Conservation (phyloP, 2,888 invertebrate genomes). For the Trachelus troglodyta region DNA sequence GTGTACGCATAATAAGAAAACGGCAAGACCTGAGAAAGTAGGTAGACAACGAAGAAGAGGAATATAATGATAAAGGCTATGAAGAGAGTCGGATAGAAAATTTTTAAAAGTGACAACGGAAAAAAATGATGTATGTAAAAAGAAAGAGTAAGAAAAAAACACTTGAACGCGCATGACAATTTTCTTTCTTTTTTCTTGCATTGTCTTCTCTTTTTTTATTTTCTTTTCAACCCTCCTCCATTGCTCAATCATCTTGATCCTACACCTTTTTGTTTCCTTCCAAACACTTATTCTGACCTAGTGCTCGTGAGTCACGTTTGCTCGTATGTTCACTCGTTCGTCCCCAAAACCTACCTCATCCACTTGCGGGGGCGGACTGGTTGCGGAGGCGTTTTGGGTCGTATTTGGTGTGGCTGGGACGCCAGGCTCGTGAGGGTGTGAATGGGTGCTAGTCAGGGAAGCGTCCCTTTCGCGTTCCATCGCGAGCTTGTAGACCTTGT, state of each 20-base stretch:
- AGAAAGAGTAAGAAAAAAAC: not conserved
- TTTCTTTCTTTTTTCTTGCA: not conserved
- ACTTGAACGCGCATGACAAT: slow-evolving; percentile 20
- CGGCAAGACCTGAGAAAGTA: not conserved
- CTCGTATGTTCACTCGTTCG: slow-evolving; percentile 23
- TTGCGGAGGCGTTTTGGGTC: slow-evolving; percentile 61
- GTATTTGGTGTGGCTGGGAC: slow-evolving; percentile 51
- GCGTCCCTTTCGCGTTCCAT: slow-evolving; percentile 79
- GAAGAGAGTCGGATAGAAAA: not conserved
- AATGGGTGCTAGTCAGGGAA: slow-evolving; percentile 67
- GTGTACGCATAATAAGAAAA: not conserved
- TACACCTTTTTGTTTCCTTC: not conserved
- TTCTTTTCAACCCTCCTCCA: not conserved
- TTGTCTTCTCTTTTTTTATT: not conserved
- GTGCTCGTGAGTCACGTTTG: slow-evolving; percentile 3
- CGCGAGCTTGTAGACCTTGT: slow-evolving; percentile 90
- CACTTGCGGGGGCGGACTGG: slow-evolving; percentile 61
- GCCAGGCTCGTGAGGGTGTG: slow-evolving; percentile 59
- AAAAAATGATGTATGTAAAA: not conserved
- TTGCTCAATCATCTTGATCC: not conserved
- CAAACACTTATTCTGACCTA: not conserved
- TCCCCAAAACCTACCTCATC: slow-evolving; percentile 65
- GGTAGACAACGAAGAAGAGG: not conserved
- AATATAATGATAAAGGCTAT: not conserved
- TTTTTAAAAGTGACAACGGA: not conserved